These are phyloP conservation scores for Biston stratarius DNA, from an alignment of 2,888 invertebrate genomes.

Conservation along the genomic window DNA sequence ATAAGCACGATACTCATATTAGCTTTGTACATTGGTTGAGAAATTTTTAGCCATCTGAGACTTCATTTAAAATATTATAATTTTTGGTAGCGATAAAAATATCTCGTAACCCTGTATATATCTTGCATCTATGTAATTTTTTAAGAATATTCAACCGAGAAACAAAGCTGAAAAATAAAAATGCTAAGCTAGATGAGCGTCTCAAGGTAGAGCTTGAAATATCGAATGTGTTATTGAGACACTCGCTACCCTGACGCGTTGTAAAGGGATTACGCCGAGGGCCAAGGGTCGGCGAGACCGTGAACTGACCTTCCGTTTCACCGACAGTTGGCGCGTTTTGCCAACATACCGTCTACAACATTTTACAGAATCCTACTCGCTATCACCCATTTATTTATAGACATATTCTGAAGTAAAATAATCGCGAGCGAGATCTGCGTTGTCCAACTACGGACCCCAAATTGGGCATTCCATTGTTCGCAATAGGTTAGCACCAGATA, in stretches of 20 bases:
- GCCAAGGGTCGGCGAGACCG: constrained; percentile 70
- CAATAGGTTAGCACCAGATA: constrained; percentile 81
- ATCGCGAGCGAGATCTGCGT: constrained; percentile 60
- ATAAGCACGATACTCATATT: neutral
- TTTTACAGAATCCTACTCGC: constrained; percentile 36
- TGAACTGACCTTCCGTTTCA: constrained; percentile 70
- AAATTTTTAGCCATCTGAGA: too few relatives aligned
- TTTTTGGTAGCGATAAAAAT: too few relatives aligned
- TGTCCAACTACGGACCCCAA: constrained; percentile 66
- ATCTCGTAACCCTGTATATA: neutral
- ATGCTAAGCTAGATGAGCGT: constrained; percentile 13
- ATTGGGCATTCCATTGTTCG: constrained; percentile 81
- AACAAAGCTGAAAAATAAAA: constrained; percentile 3
- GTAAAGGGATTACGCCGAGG: constrained; percentile 74
- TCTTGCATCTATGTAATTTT: constrained; percentile 27
- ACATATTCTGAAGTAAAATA: constrained; percentile 45
- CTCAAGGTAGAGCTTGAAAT: constrained; percentile 47
- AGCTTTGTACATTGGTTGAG: too few relatives aligned
- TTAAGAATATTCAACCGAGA: neutral
- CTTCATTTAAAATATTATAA: too few relatives aligned
- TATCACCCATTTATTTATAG: constrained; percentile 46
- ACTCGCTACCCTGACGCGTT: constrained; percentile 60
- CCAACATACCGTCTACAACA: constrained; percentile 42
- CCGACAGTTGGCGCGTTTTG: constrained; percentile 55
- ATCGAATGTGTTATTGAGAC: constrained; percentile 48